Base-by-base conservation (phyloP, 2,888 invertebrate species). In the Diaprepes abbreviatus region DNA sequence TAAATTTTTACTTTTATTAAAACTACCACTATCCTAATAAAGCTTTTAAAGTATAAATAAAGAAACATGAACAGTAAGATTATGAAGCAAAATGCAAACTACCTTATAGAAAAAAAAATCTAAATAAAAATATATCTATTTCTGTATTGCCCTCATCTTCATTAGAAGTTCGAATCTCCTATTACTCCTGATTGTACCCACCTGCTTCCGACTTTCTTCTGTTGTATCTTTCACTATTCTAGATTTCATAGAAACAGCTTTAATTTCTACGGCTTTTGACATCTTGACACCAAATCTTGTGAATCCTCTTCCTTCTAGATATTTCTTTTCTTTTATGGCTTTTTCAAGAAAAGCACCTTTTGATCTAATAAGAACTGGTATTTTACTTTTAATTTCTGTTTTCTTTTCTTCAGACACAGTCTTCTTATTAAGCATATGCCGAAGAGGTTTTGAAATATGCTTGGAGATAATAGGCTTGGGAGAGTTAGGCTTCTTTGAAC, bases 151-250 rank as follows among this genome's bases (percentile, higher is more conserved):
- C 36, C 80, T 75, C 81, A 89, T 86, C 75, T 88, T 85, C 92
- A 92, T 92, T 77, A 91, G 89, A 60, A 92, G 81, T 63, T 92
- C 91, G 75, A 93, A 93, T 43, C 92, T 85, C 38, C 91, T 85
- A 81, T 93, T 93, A 0, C 89, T 89, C 35, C 92, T 84, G 0
- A 92, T 91, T 0, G 91, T 92, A 71, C 89, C 89, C 0, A 92
- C 84, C 3, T 86, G 78, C 24, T 77, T 78, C 57, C 89, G 85
- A 48, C 73, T 71, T 12, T 76, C 60, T 19, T 79, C 76, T 1
- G 66, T 52, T n/a, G 60, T 71, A 52, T 75, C 74, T n/a, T 63
- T 71, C 5, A 21, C 38, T 1, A 74, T 57, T 57, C 75, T 76
- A 3, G 57, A 74, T 74, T 81, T 80, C 28, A 71, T 74, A 2